Evolutionary conservation across 1,140 invertebrate species (phyloP).

Genomic region (Zaprionus ornatus): DNA sequence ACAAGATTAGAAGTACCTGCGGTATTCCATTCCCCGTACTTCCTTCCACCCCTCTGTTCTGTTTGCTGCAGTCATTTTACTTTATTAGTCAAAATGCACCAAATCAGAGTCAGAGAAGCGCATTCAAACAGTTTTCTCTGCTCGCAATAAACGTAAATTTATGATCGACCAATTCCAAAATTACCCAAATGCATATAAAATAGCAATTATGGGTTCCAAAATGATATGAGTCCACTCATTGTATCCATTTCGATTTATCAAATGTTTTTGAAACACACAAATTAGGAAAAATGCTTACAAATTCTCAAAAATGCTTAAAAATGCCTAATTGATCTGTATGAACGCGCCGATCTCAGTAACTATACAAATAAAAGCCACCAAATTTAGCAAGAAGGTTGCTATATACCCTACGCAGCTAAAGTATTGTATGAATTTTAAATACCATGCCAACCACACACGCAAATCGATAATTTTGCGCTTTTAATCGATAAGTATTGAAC

Average conservation of each 20-base stretch:
- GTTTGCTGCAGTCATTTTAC: conserved; percentile 65
- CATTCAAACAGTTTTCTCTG: conserved; percentile 24
- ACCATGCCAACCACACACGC: no score
- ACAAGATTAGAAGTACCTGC: conserved; percentile 83
- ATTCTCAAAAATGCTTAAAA: no score
- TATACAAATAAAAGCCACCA: no score
- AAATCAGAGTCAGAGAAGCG: conserved; percentile 64
- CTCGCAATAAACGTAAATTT: conserved; percentile 70
- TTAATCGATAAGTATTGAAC: no score
- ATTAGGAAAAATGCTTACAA: no score
- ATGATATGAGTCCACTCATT: background rate
- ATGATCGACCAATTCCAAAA: conserved; percentile 68
- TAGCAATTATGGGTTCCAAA: conserved; percentile 8
- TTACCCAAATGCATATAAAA: conserved; percentile 27
- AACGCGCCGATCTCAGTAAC: no score
- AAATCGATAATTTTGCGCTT: no score
- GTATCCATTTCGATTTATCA: background rate
- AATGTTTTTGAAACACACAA: no score
- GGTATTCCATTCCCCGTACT: conserved; percentile 33
- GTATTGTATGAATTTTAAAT: no score
- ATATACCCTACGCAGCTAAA: no score
- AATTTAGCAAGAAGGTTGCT: no score
- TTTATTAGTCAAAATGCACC: conserved; percentile 74
- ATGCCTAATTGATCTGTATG: no score
- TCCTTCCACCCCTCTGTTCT: background rate